A percentile compares a stretch with the other conserved stretches of the same genome.
These are phyloP conservation scores for Porites australiensis DNA, from an alignment of 64 coral and sea anemone species.

Conservation along the genomic window DNA sequence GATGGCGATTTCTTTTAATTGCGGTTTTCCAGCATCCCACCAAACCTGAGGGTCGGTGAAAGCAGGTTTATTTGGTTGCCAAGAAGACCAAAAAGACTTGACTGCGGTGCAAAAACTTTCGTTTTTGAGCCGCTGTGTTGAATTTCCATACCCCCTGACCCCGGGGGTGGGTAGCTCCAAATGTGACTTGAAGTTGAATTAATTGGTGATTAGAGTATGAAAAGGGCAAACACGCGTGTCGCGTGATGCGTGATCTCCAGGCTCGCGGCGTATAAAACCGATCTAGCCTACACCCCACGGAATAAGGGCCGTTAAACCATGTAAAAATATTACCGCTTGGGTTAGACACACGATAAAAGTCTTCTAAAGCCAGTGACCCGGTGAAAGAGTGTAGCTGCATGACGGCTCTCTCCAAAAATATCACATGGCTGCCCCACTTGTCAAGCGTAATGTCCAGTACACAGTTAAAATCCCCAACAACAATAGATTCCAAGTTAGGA, in stretches of 20 bases:
- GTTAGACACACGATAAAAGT: background rate
- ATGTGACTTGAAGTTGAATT: background rate
- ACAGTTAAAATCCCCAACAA: background rate
- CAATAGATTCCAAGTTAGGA: background rate
- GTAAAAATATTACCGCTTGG: background rate
- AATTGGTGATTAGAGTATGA: background rate
- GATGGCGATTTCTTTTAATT: background rate
- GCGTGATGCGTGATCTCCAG: background rate
- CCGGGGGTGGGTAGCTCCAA: background rate
- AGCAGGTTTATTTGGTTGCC: background rate
- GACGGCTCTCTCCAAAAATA: background rate
- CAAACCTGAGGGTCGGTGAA: background rate
- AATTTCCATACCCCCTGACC: background rate
- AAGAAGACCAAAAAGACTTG: background rate
- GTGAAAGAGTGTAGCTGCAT: background rate
- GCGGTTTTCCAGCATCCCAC: background rate
- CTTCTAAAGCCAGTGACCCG: background rate
- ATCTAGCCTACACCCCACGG: background rate
- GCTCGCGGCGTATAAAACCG: background rate
- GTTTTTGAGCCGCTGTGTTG: background rate
- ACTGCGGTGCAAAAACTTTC: background rate
- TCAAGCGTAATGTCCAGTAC: background rate
- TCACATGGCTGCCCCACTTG: conserved; percentile 1
- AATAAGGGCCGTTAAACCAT: background rate
- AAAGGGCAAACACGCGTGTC: background rate